phyloP scores from a whole-genome alignment of 2,113 vertebrate species.

The Pantherophis guttatus region DNA sequence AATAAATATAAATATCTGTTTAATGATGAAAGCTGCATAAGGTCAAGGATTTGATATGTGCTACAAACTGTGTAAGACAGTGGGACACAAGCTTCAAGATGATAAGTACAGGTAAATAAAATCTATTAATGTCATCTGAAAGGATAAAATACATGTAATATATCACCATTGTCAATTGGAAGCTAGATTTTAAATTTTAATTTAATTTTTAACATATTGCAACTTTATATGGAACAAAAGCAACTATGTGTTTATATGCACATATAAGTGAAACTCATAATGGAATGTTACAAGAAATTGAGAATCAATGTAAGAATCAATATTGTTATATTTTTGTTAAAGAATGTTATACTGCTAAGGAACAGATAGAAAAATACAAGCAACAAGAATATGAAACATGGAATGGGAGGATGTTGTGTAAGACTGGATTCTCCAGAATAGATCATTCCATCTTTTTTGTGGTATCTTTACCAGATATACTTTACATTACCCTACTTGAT shows the following conservation, averaged over 20 bases:
- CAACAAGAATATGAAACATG: not conserved
- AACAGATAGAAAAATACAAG: not conserved
- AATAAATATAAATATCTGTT: not conserved
- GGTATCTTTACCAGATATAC: not conserved
- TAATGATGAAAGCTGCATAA: not conserved
- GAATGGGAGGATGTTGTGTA: not conserved
- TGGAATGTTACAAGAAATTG: not conserved
- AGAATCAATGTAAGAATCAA: not conserved
- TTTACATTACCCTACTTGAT: not conserved
- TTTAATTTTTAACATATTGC: not conserved
- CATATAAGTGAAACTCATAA: not conserved
- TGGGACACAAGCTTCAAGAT: not conserved
- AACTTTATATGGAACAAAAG: not conserved
- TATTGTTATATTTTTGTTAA: not conserved
- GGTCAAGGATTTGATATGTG: not conserved
- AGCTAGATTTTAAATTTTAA: not conserved
- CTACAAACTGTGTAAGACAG: not conserved
- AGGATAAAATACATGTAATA: not conserved
- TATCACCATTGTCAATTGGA: not conserved
- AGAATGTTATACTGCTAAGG: not conserved
- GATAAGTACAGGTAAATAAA: not conserved
- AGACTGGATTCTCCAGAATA: not conserved
- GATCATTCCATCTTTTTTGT: not conserved
- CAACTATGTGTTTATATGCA: not conserved
- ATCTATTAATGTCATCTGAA: not conserved